phyloP scores from a whole-genome alignment of 2,113 vertebrate species.

The Protobothrops mucrosquamatus region DNA sequence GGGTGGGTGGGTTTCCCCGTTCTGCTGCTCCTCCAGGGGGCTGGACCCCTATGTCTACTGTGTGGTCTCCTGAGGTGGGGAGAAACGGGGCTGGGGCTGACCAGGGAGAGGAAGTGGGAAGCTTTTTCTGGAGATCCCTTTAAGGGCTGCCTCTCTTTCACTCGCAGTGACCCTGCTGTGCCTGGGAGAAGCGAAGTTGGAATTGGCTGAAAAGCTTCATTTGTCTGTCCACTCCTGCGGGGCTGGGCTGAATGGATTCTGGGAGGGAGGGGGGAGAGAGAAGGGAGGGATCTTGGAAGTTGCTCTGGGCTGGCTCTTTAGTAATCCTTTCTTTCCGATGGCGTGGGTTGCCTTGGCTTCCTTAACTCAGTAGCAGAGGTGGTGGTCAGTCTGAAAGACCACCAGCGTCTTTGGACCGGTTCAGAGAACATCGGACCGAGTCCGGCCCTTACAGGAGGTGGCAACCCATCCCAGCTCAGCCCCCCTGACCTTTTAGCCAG shows the following conservation, averaged over 20 bases:
- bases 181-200: background rate
- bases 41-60: background rate
- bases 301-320: background rate
- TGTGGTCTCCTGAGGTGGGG: background rate
- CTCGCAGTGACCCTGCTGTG: background rate
- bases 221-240: background rate
- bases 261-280: background rate
- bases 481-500: too few species aligned
- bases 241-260: background rate
- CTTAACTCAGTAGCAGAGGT: background rate
- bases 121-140: background rate
- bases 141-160: background rate
- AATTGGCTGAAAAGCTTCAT: background rate
- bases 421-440: background rate
- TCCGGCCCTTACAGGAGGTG: background rate
- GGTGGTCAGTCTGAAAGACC: background rate
- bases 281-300: background rate
- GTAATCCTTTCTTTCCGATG: background rate
- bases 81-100: background rate
- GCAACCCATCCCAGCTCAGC: too few species aligned
- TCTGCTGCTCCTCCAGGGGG: background rate
- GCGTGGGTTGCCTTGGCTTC: background rate
- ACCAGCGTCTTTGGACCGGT: background rate
- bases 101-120: background rate
- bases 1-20: background rate